Evolutionary conservation across 2,888 invertebrate species (phyloP).

Genomic region (Ecdyonurus torrentis): DNA sequence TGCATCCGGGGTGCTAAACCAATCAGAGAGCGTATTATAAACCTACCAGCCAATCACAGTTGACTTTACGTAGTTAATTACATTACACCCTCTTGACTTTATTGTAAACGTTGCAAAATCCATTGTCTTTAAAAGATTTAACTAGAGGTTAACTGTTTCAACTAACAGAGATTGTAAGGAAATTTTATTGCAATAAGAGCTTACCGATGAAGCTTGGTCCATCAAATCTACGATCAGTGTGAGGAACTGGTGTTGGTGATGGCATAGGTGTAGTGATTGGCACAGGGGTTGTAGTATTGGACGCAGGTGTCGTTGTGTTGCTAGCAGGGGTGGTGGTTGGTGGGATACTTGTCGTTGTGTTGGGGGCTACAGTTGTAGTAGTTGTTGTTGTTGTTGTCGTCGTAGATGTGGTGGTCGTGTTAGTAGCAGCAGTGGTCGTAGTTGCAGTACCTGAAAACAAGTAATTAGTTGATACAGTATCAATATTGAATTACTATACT

Average conservation of each 20-base stretch:
- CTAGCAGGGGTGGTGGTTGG: conserved; percentile 14
- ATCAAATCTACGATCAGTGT: conserved; percentile 40
- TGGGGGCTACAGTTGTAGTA: conserved; percentile 17
- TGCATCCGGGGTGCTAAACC: too few relatives aligned
- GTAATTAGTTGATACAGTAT: too few relatives aligned
- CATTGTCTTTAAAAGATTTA: too few relatives aligned
- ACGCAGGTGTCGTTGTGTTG: conserved; percentile 17
- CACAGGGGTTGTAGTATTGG: conserved; percentile 10
- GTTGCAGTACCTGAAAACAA: background rate
- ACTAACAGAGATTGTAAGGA: too few relatives aligned
- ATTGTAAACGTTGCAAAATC: too few relatives aligned
- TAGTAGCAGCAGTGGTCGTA: background rate
- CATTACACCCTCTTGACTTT: too few relatives aligned
- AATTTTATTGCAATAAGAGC: conserved; percentile 4
- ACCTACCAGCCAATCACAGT: too few relatives aligned
- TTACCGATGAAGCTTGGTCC: conserved; percentile 49
- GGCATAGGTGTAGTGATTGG: conserved; percentile 14
- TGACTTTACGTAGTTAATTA: too few relatives aligned
- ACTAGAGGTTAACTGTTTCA: too few relatives aligned
- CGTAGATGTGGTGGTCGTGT: background rate
- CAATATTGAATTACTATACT: too few relatives aligned
- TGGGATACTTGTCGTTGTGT: conserved; percentile 9
- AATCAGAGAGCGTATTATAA: too few relatives aligned
- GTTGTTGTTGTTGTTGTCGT: conserved; percentile 9
- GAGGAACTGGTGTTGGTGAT: conserved; percentile 13